Percentiles rank a stretch among this genome's conserved stretches.
phyloP scores from a whole-genome alignment of 2,888 invertebrate species.

The Invenusta paracnida region DNA sequence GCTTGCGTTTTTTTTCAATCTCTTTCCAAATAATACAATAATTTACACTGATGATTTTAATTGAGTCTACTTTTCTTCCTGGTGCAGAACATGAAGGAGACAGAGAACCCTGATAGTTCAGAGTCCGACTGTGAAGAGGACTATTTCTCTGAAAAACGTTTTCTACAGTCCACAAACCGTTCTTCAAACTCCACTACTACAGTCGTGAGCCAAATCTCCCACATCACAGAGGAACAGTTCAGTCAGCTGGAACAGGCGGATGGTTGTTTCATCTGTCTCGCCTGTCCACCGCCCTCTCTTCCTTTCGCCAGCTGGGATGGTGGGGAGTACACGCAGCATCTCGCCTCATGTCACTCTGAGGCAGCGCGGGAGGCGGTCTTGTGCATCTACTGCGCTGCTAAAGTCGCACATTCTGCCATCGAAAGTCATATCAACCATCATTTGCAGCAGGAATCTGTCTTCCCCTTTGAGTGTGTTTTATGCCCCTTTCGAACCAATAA shows the following conservation, averaged over 20 bases:
- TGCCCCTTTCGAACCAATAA: neutral
- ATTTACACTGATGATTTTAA: too few species aligned
- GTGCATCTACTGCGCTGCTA: neutral
- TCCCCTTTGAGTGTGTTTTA: neutral
- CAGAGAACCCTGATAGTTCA: too few species aligned
- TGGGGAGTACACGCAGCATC: neutral
- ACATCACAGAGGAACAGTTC: neutral
- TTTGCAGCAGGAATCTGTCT: neutral
- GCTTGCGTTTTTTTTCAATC: too few species aligned
- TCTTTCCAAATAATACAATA: too few species aligned
- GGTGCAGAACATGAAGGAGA: too few species aligned
- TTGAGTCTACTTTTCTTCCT: too few species aligned
- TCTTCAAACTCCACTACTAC: too few species aligned
- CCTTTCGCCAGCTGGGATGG: constrained; percentile 11
- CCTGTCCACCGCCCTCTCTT: neutral
- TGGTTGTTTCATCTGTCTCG: constrained; percentile 36
- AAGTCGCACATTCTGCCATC: neutral
- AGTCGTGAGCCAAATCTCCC: neutral
- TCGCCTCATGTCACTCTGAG: neutral
- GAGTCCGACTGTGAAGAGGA: too few species aligned
- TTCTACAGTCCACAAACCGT: too few species aligned
- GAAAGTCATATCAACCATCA: constrained; percentile 9
- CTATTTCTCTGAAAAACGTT: too few species aligned
- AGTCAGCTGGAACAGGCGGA: constrained; percentile 23
- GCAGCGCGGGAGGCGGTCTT: neutral